Evolutionary conservation across 2,113 vertebrate species (phyloP), one percentile per base, ranked within the genome.

Genomic region (Elgaria multicarinata): DNA sequence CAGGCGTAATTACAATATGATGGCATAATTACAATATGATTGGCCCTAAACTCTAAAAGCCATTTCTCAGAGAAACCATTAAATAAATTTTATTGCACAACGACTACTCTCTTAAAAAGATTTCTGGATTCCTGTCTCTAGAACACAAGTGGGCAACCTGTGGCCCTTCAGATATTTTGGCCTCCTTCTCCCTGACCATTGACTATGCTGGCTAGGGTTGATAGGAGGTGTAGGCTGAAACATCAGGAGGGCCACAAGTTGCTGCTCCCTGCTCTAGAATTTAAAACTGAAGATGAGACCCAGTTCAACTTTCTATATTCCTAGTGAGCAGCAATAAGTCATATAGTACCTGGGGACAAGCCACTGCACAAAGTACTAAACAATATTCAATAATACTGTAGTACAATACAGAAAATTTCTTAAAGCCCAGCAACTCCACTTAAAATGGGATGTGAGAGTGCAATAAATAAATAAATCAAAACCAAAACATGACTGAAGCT

Each of bases 401-500:
- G 39, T 39, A 26, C 16, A 74, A 74, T 74, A 12, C 46, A 39
- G 33, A 62, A 42, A 22, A 64, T 53, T 20, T 72, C 26, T 5
- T 16, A 50, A 85, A 85, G 0, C 50, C 33, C 44, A 53, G 14
- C 12, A 50, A 26, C 2, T 31, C n/a, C 50, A 58, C 28, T 55
- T 74, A 79, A 0, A 1, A 71, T 55, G 33, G 0, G 62, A 33
- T 58, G 89, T 87, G 85, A 80, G 66, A 39, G 86, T 62, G 69
- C 78, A n/a, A n/a, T n/a, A n/a, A n/a, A n/a, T n/a, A n/a, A n/a
- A n/a, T n/a, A n/a, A n/a, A n/a, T n/a, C n/a, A 89, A 90, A 93
- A 69, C 58, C n/a, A n/a, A 87, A 72, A 46, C 39, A 86, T 53
- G 53, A 86, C 39, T 89, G 42, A 74, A 83, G 66, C 53, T 88